Evolutionary conservation across 2,797 vertebrate species (phyloP).

Genomic region (Cyclura pinguis): DNA sequence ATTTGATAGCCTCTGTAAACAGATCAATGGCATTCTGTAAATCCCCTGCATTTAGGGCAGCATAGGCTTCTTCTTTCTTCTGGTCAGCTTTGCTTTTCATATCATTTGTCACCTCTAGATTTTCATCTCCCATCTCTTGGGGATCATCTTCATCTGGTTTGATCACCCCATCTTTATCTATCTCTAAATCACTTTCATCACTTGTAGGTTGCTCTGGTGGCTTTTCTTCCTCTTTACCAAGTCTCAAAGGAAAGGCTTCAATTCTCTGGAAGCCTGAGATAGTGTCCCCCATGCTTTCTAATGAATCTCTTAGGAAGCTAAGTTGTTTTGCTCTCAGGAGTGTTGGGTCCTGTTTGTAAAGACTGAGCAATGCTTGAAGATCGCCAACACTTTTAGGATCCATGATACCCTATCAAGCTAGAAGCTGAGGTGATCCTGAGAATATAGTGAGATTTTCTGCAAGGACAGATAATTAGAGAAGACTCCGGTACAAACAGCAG

Average conservation of each 20-base stretch:
- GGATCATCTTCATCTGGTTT: slow-evolving; percentile 23
- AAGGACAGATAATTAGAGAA: background rate
- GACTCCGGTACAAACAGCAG: background rate
- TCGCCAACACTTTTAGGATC: slow-evolving; percentile 24
- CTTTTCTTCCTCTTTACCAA: background rate
- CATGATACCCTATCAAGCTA: background rate
- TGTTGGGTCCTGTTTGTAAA: slow-evolving; percentile 27
- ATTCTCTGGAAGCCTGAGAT: background rate
- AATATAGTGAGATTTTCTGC: background rate
- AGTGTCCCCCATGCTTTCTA: slow-evolving; percentile 34
- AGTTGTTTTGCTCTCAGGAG: slow-evolving; percentile 21
- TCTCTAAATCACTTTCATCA: slow-evolving; percentile 34
- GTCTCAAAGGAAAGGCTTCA: background rate
- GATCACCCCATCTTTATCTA: slow-evolving; percentile 10
- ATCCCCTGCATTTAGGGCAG: slow-evolving; percentile 69
- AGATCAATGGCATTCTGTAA: slow-evolving; percentile 85
- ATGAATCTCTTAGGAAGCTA: slow-evolving; percentile 11
- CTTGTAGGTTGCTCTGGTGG: background rate
- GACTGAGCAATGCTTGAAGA: slow-evolving; percentile 22
- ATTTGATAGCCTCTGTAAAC: slow-evolving; percentile 85
- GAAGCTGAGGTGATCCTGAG: background rate
- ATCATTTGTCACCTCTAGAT: background rate
- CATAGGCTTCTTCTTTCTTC: background rate
- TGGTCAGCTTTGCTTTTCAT: slow-evolving; percentile 15
- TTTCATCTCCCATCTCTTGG: slow-evolving; percentile 40